phyloP scores from a whole-genome alignment of 2,797 vertebrate genomes.

The Alectoris magna region DNA sequence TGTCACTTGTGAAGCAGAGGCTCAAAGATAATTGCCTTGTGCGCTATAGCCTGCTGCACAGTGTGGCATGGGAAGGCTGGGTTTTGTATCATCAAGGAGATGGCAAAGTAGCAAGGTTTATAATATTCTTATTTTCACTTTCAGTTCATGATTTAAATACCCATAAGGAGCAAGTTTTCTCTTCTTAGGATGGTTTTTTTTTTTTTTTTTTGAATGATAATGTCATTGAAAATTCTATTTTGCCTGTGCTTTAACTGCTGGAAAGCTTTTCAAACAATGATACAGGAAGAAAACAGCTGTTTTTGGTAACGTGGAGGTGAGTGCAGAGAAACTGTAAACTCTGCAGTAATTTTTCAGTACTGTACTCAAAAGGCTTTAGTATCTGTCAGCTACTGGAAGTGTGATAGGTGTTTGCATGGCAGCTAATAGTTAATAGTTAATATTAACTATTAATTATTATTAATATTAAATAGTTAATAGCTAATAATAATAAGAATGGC shows the following conservation, averaged over 20 bases:
- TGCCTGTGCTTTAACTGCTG: neutral
- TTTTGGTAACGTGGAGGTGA: neutral
- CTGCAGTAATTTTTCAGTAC: neutral
- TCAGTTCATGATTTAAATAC: neutral
- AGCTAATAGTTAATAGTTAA: too few species aligned
- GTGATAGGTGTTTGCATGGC: too few species aligned
- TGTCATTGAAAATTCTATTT: slow-evolving; percentile 15
- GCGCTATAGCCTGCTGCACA: neutral
- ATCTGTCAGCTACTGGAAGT: too few species aligned
- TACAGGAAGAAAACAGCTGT: neutral
- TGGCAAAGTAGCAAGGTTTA: neutral
- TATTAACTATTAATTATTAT: too few species aligned
- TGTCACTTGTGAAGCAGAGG: neutral
- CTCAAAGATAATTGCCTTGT: neutral
- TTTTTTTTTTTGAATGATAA: neutral
- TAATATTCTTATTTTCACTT: slow-evolving; percentile 35
- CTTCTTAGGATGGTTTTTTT: neutral
- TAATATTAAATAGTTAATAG: too few species aligned
- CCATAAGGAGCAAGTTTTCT: neutral
- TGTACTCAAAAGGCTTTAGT: neutral
- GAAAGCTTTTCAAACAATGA: neutral
- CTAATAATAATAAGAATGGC: too few species aligned
- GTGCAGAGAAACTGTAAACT: neutral
- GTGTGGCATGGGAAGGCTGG: neutral
- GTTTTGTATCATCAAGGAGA: neutral